A percentile compares a stretch with the other conserved stretches of the same genome.
Evolutionary conservation across 2,888 invertebrate species (phyloP).

Genomic region (Drosophila basisetae): DNA sequence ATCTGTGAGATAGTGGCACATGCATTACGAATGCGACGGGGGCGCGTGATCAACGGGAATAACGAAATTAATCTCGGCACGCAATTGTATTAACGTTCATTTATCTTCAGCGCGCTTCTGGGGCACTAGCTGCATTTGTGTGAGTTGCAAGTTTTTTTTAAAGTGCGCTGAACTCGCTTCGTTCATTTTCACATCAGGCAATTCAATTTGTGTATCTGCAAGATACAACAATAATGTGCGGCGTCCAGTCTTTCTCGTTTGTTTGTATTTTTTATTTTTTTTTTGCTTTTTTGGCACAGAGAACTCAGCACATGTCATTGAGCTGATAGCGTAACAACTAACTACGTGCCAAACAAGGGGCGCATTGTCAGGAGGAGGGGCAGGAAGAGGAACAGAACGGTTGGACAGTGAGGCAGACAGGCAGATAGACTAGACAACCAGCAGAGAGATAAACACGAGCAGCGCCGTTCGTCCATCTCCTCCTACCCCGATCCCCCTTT

Average conservation of each 20-base stretch:
- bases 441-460: constrained; percentile 56
- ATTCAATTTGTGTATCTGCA: constrained; percentile 59
- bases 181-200: constrained; percentile 40
- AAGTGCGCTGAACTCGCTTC: constrained; percentile 74
- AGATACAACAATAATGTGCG: constrained; percentile 61
- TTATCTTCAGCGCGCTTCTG: constrained; percentile 24
- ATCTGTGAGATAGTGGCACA: constrained; percentile 55
- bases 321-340: constrained; percentile 68
- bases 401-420: constrained; percentile 21
- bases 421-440: constrained; percentile 10
- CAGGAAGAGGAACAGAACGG: constrained; percentile 17
- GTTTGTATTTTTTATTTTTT: neutral
- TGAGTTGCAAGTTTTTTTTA: constrained; percentile 55
- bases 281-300: constrained; percentile 61
- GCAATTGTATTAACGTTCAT: constrained; percentile 61
- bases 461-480: constrained; percentile 1
- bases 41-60: constrained; percentile 57
- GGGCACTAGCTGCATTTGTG: constrained; percentile 22
- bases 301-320: constrained; percentile 72
- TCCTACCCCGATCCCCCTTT: neutral
- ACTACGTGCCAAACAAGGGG: constrained; percentile 51
- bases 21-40: constrained; percentile 26
- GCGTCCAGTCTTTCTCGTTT: constrained; percentile 55
- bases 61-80: constrained; percentile 70
- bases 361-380: constrained; percentile 1